A percentile compares a stretch with the other conserved stretches of the same genome.
phyloP scores from a whole-genome alignment of 2,888 invertebrate species.

The Trichopria drosophilae region DNA sequence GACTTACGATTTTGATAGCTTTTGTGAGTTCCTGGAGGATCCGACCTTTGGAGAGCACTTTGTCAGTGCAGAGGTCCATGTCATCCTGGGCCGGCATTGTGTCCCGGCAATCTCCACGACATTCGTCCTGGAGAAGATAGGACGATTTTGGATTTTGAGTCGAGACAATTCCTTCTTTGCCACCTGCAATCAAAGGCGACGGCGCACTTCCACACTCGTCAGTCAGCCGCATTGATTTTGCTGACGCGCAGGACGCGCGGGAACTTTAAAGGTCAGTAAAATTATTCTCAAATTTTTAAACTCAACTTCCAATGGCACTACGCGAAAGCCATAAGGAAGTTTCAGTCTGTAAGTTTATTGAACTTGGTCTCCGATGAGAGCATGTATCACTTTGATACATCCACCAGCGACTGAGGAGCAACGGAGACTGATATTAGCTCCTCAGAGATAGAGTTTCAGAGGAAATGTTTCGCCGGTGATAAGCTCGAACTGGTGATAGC shows the following conservation, averaged over 20 bases:
- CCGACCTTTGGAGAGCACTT: slow-evolving; percentile 54
- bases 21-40: slow-evolving; percentile 57
- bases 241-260: slow-evolving; percentile 45
- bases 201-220: slow-evolving; percentile 40
- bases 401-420: too few relatives aligned
- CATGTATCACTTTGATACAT: too few relatives aligned
- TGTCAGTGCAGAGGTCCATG: slow-evolving; percentile 56
- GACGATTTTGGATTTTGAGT: too few relatives aligned
- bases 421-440: too few relatives aligned
- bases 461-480: too few relatives aligned
- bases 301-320: too few relatives aligned
- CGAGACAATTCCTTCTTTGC: too few relatives aligned
- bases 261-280: slow-evolving; percentile 26
- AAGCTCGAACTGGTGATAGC: too few relatives aligned
- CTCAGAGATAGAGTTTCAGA: too few relatives aligned
- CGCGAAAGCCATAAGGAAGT: too few relatives aligned
- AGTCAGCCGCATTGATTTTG: slow-evolving; percentile 52
- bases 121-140: slow-evolving; percentile 8
- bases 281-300: neutral
- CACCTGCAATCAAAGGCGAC: slow-evolving; percentile 33
- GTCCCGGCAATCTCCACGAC: slow-evolving; percentile 42
- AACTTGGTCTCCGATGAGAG: too few relatives aligned
- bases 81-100: slow-evolving; percentile 53
- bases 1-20: slow-evolving; percentile 57
- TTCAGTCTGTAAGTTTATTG: too few relatives aligned